Conservation (phyloP, 2,888 invertebrate species). For the Pristionchus mayeri region DNA sequence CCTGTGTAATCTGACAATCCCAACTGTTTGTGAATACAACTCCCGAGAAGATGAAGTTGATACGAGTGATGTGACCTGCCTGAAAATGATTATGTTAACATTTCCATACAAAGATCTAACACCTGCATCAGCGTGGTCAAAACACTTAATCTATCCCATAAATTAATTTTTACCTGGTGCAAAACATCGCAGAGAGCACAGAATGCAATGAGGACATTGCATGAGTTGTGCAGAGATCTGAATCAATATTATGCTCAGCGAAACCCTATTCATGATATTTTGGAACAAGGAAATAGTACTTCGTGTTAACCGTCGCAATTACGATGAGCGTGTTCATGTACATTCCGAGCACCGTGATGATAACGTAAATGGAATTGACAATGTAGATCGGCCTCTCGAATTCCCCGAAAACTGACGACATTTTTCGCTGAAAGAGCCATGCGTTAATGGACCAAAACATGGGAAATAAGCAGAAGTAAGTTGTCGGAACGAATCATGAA, state of each 20-base stretch:
- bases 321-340: conserved; percentile 41
- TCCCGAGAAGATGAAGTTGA: conserved; percentile 41
- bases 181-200: conserved; percentile 28
- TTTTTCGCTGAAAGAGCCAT: too few species aligned
- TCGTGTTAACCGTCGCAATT: conserved; percentile 11
- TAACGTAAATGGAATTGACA: neutral
- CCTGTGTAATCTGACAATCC: conserved; percentile 23
- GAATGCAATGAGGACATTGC: too few species aligned
- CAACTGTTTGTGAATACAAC: conserved; percentile 44
- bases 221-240: conserved; percentile 36
- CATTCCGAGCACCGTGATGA: neutral
- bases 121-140: neutral
- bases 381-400: conserved; percentile 26
- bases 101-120: neutral
- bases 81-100: neutral
- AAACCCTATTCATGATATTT: too few species aligned
- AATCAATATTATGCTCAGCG: neutral
- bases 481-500: too few species aligned
- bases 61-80: conserved; percentile 39
- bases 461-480: too few species aligned
- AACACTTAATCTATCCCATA: too few species aligned
- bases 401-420: neutral
- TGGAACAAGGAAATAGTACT: too few species aligned
- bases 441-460: too few species aligned
- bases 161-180: neutral